These are phyloP conservation scores for Tetranychus urticae DNA, from an alignment of 1,140 invertebrate genomes.

Conservation along the genomic window DNA sequence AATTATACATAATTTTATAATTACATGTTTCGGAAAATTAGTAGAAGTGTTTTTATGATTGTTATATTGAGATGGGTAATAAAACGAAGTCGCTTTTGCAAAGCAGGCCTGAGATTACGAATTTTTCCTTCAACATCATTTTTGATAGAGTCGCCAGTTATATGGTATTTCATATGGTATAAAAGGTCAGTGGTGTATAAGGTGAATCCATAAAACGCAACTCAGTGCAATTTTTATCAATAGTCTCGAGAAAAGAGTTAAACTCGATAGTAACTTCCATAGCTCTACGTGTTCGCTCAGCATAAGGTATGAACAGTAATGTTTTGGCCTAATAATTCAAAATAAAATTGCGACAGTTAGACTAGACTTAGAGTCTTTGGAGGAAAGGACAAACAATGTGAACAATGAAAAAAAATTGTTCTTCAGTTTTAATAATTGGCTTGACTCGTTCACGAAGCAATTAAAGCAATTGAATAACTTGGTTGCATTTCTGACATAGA, in stretches of 20 bases:
- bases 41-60: too few species aligned
- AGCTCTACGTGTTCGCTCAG: constrained; percentile 47
- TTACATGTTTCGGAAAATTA: neutral
- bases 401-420: constrained; percentile 68
- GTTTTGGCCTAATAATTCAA: too few species aligned
- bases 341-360: too few species aligned
- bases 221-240: constrained; percentile 46
- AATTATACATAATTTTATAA: too few species aligned
- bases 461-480: constrained; percentile 52
- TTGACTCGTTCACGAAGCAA: constrained; percentile 61
- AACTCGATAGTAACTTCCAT: constrained; percentile 57
- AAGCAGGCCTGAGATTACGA: constrained; percentile 47
- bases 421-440: constrained; percentile 55
- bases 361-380: constrained; percentile 31
- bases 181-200: constrained; percentile 84
- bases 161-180: constrained; percentile 82
- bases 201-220: constrained; percentile 66
- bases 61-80: constrained; percentile 50
- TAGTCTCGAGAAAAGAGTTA: constrained; percentile 67
- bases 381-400: constrained; percentile 74
- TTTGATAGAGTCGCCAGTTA: constrained; percentile 81
- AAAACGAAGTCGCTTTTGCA: constrained; percentile 71
- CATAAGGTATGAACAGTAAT: constrained; percentile 21
- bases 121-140: constrained; percentile 72
- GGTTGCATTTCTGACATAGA: constrained; percentile 56